These are phyloP conservation scores for Melanotaenia trifasciata DNA, from an alignment of 2,797 vertebrate species.

Conservation along the genomic window DNA sequence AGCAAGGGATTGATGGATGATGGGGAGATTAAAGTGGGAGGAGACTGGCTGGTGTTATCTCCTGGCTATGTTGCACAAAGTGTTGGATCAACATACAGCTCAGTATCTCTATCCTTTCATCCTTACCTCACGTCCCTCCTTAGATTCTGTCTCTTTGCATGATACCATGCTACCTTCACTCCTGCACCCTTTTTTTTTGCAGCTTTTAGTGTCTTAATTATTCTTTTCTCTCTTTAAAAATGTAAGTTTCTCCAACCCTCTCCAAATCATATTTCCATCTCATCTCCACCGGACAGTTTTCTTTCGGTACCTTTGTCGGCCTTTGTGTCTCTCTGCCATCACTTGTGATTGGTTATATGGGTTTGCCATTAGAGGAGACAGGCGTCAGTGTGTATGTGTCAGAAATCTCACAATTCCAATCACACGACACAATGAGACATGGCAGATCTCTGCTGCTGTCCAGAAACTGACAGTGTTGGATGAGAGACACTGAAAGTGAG, in stretches of 20 bases:
- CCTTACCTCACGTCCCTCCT: constrained; percentile 38
- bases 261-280: not conserved
- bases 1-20: constrained; percentile 56
- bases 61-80: constrained; percentile 48
- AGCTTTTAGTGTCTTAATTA: not conserved
- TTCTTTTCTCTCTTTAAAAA: not conserved
- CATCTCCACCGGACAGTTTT: not conserved
- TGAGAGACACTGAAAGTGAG: constrained; percentile 36
- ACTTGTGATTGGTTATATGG: constrained; percentile 38
- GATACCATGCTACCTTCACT: not conserved
- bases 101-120: constrained; percentile 56
- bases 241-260: not conserved
- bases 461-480: constrained; percentile 46
- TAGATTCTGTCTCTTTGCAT: constrained; percentile 3
- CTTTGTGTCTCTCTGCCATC: constrained; percentile 44
- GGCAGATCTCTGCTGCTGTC: constrained; percentile 59
- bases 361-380: constrained; percentile 59
- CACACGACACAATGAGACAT: constrained; percentile 55
- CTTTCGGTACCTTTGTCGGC: not conserved
- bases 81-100: constrained; percentile 59
- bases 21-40: constrained; percentile 67
- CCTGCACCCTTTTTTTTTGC: not conserved
- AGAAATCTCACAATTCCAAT: constrained; percentile 62
- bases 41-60: constrained; percentile 64
- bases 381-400: constrained; percentile 55